phyloP scores from a whole-genome alignment of 2,797 vertebrate genomes.

The Xiphorhynchus erythropygius region DNA sequence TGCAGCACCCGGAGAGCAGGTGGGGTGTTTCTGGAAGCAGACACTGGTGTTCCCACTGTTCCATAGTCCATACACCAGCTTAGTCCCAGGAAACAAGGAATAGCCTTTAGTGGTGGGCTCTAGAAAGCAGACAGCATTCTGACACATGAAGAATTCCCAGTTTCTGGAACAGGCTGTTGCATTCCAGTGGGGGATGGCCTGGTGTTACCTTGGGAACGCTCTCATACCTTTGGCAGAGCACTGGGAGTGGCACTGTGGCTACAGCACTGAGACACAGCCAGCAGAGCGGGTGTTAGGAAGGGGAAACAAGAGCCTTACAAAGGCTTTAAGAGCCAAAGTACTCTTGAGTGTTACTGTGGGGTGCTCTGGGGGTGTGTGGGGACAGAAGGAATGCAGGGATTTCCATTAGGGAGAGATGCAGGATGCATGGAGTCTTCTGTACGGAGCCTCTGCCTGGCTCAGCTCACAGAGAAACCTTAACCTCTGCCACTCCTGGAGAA shows the following conservation, averaged over 20 bases:
- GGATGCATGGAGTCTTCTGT: not conserved
- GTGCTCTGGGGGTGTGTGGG: not conserved
- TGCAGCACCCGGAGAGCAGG: not conserved
- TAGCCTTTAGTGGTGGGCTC: not conserved
- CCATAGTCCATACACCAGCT: rapidly evolving
- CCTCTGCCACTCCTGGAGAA: not conserved
- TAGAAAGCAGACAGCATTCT: rapidly evolving
- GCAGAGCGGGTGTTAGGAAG: not conserved
- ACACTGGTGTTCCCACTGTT: not conserved
- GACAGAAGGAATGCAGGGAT: not conserved
- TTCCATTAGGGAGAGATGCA: not conserved
- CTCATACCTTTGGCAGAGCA: not conserved
- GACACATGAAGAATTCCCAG: not conserved
- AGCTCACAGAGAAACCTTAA: not conserved
- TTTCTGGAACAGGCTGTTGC: not conserved
- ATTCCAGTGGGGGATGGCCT: not conserved
- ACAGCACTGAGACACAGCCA: not conserved
- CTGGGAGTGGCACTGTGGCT: not conserved
- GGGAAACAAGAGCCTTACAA: not conserved
- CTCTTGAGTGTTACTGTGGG: not conserved
- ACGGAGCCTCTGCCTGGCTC: not conserved
- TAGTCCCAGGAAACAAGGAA: not conserved
- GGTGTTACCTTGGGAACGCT: not conserved
- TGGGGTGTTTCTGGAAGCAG: not conserved
- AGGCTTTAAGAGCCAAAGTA: not conserved